Base-by-base conservation (phyloP, 2,113 vertebrate genomes). In the Menidia beryllina region DNA sequence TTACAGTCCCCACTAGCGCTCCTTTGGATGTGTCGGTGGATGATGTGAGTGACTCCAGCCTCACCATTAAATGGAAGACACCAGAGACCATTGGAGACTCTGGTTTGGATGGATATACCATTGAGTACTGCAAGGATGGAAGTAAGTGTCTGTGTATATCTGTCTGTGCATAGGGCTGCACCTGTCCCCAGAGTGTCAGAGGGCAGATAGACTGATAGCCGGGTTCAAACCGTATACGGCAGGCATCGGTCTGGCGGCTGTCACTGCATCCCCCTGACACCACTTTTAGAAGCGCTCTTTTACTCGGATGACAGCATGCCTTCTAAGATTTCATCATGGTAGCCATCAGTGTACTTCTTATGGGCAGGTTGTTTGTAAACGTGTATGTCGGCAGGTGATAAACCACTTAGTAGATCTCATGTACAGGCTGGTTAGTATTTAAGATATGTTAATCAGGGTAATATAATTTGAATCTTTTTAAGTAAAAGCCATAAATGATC, bases 41-140 rank as follows among this genome's bases (percentile, higher is more conserved):
- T 4, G 95, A 95, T 58, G 94, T 98, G 81, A 96, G 83, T 0
- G 90, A 93, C n/a, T 91, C 74, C 65, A 95, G 95, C 0, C 80
- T 97, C 69, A 95, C 94, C 0, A 84, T 98, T 76, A 95, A 91
- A 61, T 98, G 97, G 97, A 94, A 87, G 47, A 77, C 91, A 3
- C 96, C 96, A 0, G 94, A 95, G 83, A 89, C 71, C 43, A 88
- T 84, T 0, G 96, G 95, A 61, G 75, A 52, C 39, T 84, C 86
- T 0, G 92, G 92, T 21, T 77, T 97, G 67, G 93, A 95, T 25
- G 97, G 97, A 88, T 98, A 96, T 8, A 13, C 92, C 26, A 58
- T 98, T 52, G 96, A 98, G 77, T 91, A 95, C 88, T 83, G 94
- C 92, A 93, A 94, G 83, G 94, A 97, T 77, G 96, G 96, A 93